phyloP scores from a whole-genome alignment of 2,797 vertebrate genomes.

The Cottoperca gobio region DNA sequence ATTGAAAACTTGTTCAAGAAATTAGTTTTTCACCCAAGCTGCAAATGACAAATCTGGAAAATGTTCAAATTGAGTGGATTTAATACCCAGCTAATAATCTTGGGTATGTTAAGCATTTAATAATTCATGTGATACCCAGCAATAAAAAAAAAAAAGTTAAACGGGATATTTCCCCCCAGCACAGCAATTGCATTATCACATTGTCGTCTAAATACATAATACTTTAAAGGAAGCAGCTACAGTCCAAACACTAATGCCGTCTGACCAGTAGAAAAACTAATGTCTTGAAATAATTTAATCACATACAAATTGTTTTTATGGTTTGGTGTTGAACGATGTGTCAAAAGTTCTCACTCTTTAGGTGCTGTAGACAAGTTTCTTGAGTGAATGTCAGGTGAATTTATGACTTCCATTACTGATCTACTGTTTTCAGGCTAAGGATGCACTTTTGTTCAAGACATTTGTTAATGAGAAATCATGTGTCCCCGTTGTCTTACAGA shows the following conservation, averaged over 20 bases:
- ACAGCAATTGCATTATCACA: not conserved
- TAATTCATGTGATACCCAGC: not conserved
- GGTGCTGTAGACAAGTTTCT: conserved; percentile 19
- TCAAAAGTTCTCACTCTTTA: not conserved
- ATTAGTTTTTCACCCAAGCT: not conserved
- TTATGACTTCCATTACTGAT: conserved; percentile 12
- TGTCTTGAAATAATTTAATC: conserved; percentile 9
- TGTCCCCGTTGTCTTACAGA: not conserved
- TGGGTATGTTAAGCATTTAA: not conserved
- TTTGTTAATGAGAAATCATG: conserved; percentile 11
- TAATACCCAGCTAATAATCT: not conserved
- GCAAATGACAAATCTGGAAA: not conserved
- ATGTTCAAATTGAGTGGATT: not conserved
- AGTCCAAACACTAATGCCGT: not conserved
- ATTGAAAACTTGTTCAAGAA: not conserved
- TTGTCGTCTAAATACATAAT: not conserved
- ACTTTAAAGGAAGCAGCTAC: not conserved
- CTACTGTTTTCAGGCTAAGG: not conserved
- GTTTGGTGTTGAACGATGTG: conserved; percentile 9
- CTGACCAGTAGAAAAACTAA: not conserved
- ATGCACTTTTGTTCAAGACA: not conserved
- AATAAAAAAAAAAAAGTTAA: too few species aligned
- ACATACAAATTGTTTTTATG: not conserved
- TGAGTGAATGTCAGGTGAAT: conserved; percentile 3
- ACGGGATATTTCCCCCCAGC: too few species aligned